Evolutionary conservation across 1,140 invertebrate genomes (phyloP), one percentile per base, ranked within the genome.

Genomic region (Bombus impatiens): DNA sequence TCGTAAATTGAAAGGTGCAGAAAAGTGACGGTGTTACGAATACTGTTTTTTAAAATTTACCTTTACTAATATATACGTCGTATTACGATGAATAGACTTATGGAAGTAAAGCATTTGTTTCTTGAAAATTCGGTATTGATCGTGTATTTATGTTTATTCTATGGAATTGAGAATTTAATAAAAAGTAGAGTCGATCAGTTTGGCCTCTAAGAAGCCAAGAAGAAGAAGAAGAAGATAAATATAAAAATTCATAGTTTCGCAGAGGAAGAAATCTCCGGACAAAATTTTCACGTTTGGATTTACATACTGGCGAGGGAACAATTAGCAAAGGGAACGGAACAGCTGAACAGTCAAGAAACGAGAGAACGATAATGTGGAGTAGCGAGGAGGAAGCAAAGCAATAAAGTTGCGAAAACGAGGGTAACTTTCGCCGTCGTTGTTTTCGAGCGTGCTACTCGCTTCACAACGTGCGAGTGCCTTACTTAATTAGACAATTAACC

Each of bases 401-500:
- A 68, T 37, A 25, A 83, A 83, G 79, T 89, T 77, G 76, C 80
- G 84, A 86, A 86, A 89, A 89, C 71, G 84, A 86, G 87, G 80
- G 40, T 89, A 89, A 83, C 76, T 88, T 89, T 89, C 80, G 88
- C 76, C 79, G 81, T 77, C 57, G 74, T 65, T 25, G 67, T 68
- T 82, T 79, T 72, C 57, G 35, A 80, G 79, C 76, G 72, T 62
- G 76, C 32, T 65, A 53, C 80, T 37, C 37, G 83, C 62, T 86
- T 82, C 70, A 70, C 72, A 47, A 70, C 18, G 47, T 25, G 47
- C 83, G 77, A 44, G 65, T 67, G 74, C 70, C 83, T 89, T 86
- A 86, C 88, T 91, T 93, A 93, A 93, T 93, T 93, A 93, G 92
- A 83, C 90, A 93, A 93, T 94, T 93, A 93, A 94, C 91, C 89